Base-by-base conservation (phyloP, 2,888 invertebrate genomes). In the Hofmannophila pseudospretella region DNA sequence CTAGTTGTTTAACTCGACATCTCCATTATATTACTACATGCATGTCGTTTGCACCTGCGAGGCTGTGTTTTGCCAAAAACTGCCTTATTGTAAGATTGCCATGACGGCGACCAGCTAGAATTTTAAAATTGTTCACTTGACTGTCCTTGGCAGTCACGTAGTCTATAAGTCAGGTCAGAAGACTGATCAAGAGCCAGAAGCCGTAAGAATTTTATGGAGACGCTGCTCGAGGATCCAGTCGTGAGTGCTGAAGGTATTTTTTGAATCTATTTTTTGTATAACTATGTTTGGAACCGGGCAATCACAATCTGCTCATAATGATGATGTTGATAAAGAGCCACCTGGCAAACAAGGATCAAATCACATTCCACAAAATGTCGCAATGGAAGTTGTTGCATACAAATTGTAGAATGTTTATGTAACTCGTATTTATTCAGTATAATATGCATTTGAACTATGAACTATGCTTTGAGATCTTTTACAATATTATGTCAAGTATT, bases 101-200 rank as follows among this genome's bases (percentile, higher is more conserved):
- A 53, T 54, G 54, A 65, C 54, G 75, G 78, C 78, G 52, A 58
- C 67, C 58, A 68, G 77, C 79, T 84, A 84, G 85, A 69, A 72
- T 81, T 84, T 81, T 84, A 78, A 85, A 84, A 78, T 67, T 84
- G 78, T 82, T 82, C 82, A 71, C 85, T 86, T 87, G 86, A 86
- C 86, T 85, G 82, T 84, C 80, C 74, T 68, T 71, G 86, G 80
- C 85, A 85, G 86, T 86, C 85, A 77, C 78, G 74, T 85, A 87
- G 86, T 82, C 70, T 84, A 81, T 87, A 87, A 87, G 87, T 88
- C 86, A 88, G 88, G 87, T 87, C 84, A 50, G 85, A 87, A 87
- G 87, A 87, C 77, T 81, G 81, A 80, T 74, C 84, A 79, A 82
- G 81, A 81, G 58, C 77, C 68, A 62, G 85, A 82, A 74, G 86